These are phyloP conservation scores for Balanococcus diminutus DNA, from an alignment of 2,888 invertebrate species.

Conservation along the genomic window DNA sequence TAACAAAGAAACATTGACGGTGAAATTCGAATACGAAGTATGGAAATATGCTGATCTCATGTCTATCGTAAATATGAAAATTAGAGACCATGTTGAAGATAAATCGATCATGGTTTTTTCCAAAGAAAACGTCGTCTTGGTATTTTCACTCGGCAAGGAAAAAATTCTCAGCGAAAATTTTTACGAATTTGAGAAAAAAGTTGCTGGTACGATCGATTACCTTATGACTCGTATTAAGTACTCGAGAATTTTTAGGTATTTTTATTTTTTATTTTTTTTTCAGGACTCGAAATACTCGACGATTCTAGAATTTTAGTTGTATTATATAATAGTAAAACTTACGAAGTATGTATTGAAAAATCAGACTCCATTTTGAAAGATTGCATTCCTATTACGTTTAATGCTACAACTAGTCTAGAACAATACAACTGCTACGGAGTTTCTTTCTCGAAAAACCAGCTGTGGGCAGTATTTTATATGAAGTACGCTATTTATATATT, in stretches of 20 bases:
- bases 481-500: constrained; percentile 29
- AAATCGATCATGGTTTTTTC: constrained; percentile 32
- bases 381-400: neutral
- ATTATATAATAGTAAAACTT: neutral
- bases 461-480: neutral
- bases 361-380: neutral
- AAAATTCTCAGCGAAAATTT: neutral
- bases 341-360: neutral
- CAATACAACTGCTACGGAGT: neutral
- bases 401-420: neutral
- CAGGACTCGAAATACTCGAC: constrained; percentile 46
- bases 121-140: constrained; percentile 25
- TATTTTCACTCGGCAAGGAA: constrained; percentile 19
- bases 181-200: constrained; percentile 38
- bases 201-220: constrained; percentile 4
- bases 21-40: constrained; percentile 23
- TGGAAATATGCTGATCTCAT: constrained; percentile 42
- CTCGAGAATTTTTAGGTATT: too few species aligned
- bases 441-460: constrained; percentile 31
- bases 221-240: neutral
- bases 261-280: neutral
- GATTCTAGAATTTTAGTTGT: constrained; percentile 26
- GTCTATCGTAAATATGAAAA: constrained; percentile 9
- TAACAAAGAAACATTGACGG: neutral
- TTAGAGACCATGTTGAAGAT: neutral